Evolutionary conservation across 1,140 invertebrate species (phyloP).

Genomic region (Coenobita brevimanus): DNA sequence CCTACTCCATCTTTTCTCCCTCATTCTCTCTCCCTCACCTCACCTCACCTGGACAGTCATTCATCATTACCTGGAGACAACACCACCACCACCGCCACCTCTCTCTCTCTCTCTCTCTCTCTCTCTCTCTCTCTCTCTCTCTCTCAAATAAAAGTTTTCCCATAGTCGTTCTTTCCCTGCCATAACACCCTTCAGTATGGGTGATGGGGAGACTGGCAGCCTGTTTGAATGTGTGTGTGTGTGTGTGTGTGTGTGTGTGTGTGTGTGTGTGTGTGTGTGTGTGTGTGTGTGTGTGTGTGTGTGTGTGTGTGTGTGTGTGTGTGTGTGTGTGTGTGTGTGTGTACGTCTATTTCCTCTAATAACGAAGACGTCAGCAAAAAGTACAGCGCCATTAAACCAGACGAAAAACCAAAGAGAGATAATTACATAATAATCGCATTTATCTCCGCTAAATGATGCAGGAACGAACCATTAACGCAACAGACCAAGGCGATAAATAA

Average conservation of each 20-base stretch:
- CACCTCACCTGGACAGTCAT: no score
- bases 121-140: not conserved
- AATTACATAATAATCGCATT: constrained; percentile 13
- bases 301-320: constrained; percentile 10
- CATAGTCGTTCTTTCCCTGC: no score
- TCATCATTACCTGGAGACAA: no score
- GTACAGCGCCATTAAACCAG: not conserved
- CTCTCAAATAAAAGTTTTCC: not conserved
- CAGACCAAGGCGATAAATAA: not conserved
- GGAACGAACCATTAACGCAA: constrained; percentile 29
- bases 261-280: not conserved
- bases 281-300: not conserved
- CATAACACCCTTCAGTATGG: no score
- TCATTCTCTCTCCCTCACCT: no score
- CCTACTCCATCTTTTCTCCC: no score
- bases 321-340: constrained; percentile 27
- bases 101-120: no score
- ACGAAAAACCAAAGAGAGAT: not conserved
- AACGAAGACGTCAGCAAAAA: not conserved
- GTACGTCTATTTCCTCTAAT: not conserved
- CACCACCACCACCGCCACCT: no score
- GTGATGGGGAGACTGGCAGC: no score
- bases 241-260: not conserved
- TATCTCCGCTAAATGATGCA: constrained; percentile 18
- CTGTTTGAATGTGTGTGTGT: not conserved